Conservation (phyloP, 1,140 invertebrate genomes). For the Drepana arcuata region DNA sequence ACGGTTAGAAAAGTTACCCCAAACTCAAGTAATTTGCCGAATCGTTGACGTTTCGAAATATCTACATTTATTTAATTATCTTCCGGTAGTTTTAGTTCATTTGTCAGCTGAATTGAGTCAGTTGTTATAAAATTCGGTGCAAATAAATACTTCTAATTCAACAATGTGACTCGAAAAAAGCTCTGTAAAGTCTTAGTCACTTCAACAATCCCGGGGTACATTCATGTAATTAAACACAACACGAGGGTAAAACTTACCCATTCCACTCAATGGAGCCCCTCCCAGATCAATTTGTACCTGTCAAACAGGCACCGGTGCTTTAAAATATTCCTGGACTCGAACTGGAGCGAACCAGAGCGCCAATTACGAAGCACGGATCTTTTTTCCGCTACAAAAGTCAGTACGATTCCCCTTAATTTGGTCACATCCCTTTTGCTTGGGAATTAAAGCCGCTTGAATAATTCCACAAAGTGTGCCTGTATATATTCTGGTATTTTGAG, state of each 20-base stretch:
- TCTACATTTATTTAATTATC: no score
- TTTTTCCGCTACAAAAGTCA: constrained; percentile 19
- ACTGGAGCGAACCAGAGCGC: constrained; percentile 10
- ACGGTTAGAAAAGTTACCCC: no score
- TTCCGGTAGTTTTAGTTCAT: no score
- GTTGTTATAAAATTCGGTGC: no score
- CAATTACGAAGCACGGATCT: constrained; percentile 24
- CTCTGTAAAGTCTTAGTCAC: not conserved
- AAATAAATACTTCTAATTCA: no score
- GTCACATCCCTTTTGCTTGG: constrained; percentile 16
- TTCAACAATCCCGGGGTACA: not conserved
- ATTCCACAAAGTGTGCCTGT: not conserved
- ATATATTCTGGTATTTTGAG: not conserved
- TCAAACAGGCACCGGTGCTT: constrained; percentile 5
- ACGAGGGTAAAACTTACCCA: no score
- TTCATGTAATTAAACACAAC: no score
- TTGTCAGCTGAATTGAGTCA: no score
- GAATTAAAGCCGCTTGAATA: not conserved
- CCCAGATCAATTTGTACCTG: constrained; percentile 19
- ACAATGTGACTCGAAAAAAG: not conserved
- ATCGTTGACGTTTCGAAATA: no score
- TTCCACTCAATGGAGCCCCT: constrained; percentile 1
- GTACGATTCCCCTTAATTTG: constrained; percentile 20
- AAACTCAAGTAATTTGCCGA: no score
- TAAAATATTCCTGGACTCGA: constrained; percentile 16